A percentile compares a stretch with the other conserved stretches of the same genome.
Conservation (phyloP, 2,888 invertebrate species). For the Ptychoptera contaminata region DNA sequence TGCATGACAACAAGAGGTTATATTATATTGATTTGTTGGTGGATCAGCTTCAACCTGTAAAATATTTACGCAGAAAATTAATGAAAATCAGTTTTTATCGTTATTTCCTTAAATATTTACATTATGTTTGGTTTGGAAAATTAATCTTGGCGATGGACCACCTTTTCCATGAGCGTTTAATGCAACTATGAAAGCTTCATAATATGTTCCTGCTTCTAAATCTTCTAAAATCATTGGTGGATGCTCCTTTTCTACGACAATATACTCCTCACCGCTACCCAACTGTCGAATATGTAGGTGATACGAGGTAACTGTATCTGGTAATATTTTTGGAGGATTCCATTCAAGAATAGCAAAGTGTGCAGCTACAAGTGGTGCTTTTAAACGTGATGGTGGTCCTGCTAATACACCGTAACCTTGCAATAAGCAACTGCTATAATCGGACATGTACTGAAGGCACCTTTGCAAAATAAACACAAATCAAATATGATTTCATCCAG, state of each 20-base stretch:
- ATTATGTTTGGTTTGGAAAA: conserved; percentile 48
- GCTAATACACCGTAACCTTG: conserved; percentile 75
- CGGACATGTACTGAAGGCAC: conserved; percentile 66
- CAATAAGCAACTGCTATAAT: conserved; percentile 66
- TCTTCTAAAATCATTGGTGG: conserved; percentile 62
- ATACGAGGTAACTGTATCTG: conserved; percentile 53
- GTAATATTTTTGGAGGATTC: conserved; percentile 51
- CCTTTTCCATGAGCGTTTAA: conserved; percentile 66
- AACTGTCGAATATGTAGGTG: conserved; percentile 44
- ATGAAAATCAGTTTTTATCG: background rate
- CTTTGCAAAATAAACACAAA: conserved; percentile 27
- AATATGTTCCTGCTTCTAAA: conserved; percentile 55
- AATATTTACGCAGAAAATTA: background rate
- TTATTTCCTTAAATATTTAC: background rate
- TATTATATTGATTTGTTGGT: conserved; percentile 50
- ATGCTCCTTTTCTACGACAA: conserved; percentile 39
- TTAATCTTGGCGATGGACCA: conserved; percentile 54
- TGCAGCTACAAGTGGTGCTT: conserved; percentile 56
- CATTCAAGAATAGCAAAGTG: conserved; percentile 67
- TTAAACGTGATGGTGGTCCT: conserved; percentile 50
- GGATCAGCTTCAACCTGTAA: conserved; percentile 15
- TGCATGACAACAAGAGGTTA: conserved; percentile 60
- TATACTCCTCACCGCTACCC: conserved; percentile 38
- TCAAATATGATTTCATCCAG: background rate
- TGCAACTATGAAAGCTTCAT: conserved; percentile 67